Base-by-base conservation (phyloP, 2,888 invertebrate genomes). In the Hemicrepidius hirtus region DNA sequence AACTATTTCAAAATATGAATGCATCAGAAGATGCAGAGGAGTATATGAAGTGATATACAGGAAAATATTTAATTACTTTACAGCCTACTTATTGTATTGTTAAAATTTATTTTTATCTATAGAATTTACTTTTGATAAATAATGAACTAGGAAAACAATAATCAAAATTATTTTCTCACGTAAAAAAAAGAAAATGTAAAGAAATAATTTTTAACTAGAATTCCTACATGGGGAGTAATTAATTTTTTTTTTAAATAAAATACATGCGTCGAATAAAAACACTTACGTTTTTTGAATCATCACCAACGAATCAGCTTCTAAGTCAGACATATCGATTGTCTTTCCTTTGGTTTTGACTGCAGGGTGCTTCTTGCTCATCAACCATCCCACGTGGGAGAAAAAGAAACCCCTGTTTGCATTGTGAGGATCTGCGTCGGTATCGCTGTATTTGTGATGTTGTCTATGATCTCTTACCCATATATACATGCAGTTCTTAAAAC, bases 301-400 rank as follows among this genome's bases (percentile, higher is more conserved):
- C 20, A 94, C 90, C 75, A 94, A 87, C 76, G 90, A 90, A 82
- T 96, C 95, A 0, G 89, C 88, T 77, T 90, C 87, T 70, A 96
- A 84, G 82, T 96, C 96, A n/a, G 91, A 91, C 88, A 95, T 87
- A 81, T 95, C 94, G 35, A 96, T 90, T 24, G 87, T 88, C 80
- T 84, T 85, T 21, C 91, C 94, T 77, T 93, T 91, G 71, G 89
- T 87, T 28, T 89, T 90, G 37, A 94, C 93, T 74, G 91, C 89
- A 0, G 94, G 95, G 82, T 96, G 96, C 83, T 95, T 96, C 76
- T 89, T 90, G 73, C 87, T 87, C 90, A 96, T 89, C 18, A 96
- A 86, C 96, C 96, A 97, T 5, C 96, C 96, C 63, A 96, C 90
- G 84, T 97, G 96, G 1, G 93, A 90, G 86, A 96, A 97, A 88